Conservation (phyloP, 2,888 invertebrate genomes). For the Zeuzera pyrina region DNA sequence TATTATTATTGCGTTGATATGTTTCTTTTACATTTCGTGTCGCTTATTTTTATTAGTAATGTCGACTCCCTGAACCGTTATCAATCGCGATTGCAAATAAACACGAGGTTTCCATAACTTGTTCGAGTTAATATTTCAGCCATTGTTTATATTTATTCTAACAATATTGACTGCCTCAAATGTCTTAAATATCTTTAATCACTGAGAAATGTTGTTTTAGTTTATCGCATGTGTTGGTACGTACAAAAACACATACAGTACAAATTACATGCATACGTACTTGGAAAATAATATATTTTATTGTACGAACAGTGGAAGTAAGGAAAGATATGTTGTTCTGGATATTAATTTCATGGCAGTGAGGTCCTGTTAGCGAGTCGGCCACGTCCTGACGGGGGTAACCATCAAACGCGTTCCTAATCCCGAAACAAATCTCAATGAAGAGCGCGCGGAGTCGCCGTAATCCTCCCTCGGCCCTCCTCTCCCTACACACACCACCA, state of each 20-base stretch:
- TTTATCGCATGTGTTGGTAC: no score
- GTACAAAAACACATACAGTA: no score
- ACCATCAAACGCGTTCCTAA: conserved; percentile 64
- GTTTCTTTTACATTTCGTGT: conserved; percentile 22
- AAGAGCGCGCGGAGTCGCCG: conserved; percentile 58
- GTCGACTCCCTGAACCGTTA: conserved; percentile 29
- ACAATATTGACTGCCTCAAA: conserved; percentile 21
- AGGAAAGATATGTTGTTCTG: no score
- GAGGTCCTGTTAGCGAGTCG: conserved; percentile 36
- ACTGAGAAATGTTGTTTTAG: no score
- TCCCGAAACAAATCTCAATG: conserved; percentile 73
- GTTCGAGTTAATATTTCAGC: conserved; percentile 39
- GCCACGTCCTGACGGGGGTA: conserved; percentile 38
- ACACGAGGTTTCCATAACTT: conserved; percentile 33
- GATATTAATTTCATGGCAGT: conserved; percentile 36
- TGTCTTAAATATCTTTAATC: no score
- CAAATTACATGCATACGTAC: no score
- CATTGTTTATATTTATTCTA: conserved; percentile 43
- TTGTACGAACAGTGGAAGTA: background rate
- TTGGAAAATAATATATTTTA: background rate
- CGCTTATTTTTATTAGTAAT: conserved; percentile 30
- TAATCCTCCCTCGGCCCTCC: conserved; percentile 44
- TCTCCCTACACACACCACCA: conserved; percentile 31
- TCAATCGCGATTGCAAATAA: conserved; percentile 31
- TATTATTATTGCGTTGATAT: no score